Evolutionary conservation across 2,888 invertebrate genomes (phyloP).

Genomic region (Cosmorhoe ocellata): DNA sequence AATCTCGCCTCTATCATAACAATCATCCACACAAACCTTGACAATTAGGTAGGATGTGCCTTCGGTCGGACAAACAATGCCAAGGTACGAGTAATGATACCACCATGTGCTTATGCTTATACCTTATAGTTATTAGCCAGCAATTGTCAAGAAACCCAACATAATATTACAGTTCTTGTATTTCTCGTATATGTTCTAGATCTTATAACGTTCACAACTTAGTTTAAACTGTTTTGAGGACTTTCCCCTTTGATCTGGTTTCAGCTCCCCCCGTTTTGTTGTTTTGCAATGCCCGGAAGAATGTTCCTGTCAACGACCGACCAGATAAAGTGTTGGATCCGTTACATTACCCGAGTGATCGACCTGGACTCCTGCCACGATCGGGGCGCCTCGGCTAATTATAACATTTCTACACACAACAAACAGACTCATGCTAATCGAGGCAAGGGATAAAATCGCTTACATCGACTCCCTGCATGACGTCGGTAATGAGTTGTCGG

Average conservation of each 20-base stretch:
- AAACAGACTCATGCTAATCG: conserved; percentile 61
- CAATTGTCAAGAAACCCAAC: conserved; percentile 1
- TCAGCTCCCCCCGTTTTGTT: not conserved
- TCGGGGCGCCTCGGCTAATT: conserved; percentile 69
- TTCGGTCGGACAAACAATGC: conserved; percentile 19
- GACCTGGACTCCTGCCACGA: conserved; percentile 77
- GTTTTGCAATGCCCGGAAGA: conserved; percentile 44
- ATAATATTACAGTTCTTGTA: not conserved
- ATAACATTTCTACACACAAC: conserved; percentile 60
- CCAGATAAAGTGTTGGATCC: conserved; percentile 70
- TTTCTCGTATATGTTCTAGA: not conserved
- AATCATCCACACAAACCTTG: too few species aligned
- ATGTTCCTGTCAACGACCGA: conserved; percentile 73
- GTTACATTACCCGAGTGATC: conserved; percentile 76
- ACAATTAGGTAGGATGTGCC: not conserved
- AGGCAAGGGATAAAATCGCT: conserved; percentile 57
- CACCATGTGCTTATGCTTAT: conserved; percentile 5
- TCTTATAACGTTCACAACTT: not conserved
- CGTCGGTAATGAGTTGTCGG: conserved; percentile 48
- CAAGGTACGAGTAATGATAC: conserved; percentile 16
- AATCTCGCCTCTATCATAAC: too few species aligned
- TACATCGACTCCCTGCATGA: conserved; percentile 37
- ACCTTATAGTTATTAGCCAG: conserved; percentile 5
- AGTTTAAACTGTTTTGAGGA: not conserved
- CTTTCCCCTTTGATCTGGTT: conserved; percentile 2